Base-by-base conservation (phyloP, 2,888 invertebrate species). In the Lochmaea capreae region DNA sequence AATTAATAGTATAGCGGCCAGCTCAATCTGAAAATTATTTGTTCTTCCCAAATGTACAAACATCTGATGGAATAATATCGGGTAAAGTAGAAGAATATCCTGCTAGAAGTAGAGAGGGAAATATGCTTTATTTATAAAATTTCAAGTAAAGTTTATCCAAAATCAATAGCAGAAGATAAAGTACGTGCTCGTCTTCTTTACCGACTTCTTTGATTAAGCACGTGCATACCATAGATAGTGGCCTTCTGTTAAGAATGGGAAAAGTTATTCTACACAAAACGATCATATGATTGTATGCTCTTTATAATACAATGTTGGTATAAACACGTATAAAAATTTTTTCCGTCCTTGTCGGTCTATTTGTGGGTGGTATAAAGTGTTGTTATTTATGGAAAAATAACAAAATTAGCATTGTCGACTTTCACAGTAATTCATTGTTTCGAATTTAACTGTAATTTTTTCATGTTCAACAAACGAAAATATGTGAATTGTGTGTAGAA, bases 401-500 rank as follows among this genome's bases (percentile, higher is more conserved):
- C 16, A 58, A 65, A 65, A 46, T 75, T 71, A 73, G 18, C 71
- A 68, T 62, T 65, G 65, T 42, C 67, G 75, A 76, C 77, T 77
- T 77, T 77, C 77, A 74, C 77, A 72, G 59, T 71, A 73, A 74
- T 77, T 71, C 66, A 74, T 77, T 77, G 77, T 77, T 74, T 73
- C 71, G 72, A 49, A 71, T 72, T 74, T 65, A 74, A 77, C 71
- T 67, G 73, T 77, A 70, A 76, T 62, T 66, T 77, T 77, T 73
- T 68, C 76, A 76, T 73, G 71, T 73, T 57, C 63, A 67, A 68
- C 69, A 73, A 74, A 73, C 73, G 54, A 73, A 75, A 72, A 69
- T 65, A 74, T 59, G 46, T 46, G 65, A 59, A 59, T 26, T 14
- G 46, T 65, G 11, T 18, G n/a, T 26, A 22, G 49, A 46, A 65